Evolutionary conservation across 2,797 vertebrate species (phyloP).

Genomic region (Coracias cyanogaster): DNA sequence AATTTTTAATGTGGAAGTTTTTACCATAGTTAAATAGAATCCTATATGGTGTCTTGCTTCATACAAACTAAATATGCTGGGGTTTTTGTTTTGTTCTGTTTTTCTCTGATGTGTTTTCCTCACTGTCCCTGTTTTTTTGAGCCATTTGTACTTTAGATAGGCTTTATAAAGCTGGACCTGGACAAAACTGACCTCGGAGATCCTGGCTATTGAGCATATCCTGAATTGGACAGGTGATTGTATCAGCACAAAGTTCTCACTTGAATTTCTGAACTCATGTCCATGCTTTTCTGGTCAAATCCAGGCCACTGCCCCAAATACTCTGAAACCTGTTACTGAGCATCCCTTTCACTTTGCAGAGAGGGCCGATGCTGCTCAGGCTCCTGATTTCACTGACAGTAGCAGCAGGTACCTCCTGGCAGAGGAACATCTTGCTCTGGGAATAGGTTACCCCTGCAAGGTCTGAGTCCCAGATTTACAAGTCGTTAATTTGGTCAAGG

Average conservation of each 20-base stretch:
- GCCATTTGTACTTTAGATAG: background rate
- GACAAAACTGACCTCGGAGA: background rate
- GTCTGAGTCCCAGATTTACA: background rate
- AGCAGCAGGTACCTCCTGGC: background rate
- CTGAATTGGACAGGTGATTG: background rate
- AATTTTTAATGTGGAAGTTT: constrained; percentile 29
- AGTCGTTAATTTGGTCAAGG: background rate
- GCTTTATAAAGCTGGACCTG: background rate
- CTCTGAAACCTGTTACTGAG: background rate
- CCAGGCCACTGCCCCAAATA: background rate
- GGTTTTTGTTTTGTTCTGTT: background rate
- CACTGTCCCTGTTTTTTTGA: background rate
- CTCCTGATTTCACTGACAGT: rapidly evolving
- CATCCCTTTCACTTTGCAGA: background rate
- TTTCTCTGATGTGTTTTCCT: background rate
- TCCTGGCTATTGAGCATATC: background rate
- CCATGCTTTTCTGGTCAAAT: background rate
- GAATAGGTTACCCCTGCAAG: background rate
- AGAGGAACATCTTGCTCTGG: background rate
- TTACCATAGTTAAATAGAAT: constrained; percentile 20
- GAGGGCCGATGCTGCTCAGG: background rate
- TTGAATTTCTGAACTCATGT: background rate
- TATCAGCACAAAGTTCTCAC: background rate
- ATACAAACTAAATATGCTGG: background rate
- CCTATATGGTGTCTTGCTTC: constrained; percentile 40